Conservation (phyloP, 2,113 vertebrate species). For the Vireo altiloquus region DNA sequence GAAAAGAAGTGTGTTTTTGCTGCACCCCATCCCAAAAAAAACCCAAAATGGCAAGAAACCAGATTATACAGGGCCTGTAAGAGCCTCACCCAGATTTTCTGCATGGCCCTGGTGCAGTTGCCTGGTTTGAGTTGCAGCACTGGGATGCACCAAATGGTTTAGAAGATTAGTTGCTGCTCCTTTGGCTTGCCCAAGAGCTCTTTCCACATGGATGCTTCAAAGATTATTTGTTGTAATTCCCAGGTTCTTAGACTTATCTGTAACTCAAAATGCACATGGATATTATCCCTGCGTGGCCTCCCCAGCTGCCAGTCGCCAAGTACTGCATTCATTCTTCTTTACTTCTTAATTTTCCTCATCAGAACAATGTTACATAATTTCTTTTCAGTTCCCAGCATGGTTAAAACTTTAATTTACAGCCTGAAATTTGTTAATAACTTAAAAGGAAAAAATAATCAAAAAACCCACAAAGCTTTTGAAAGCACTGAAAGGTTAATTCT, state of each 20-base stretch:
- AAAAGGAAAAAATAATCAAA: background rate
- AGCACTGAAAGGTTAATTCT: background rate
- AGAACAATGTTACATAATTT: background rate
- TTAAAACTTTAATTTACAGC: background rate
- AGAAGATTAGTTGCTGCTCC: constrained; percentile 62
- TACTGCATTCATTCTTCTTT: background rate
- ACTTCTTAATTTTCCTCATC: background rate
- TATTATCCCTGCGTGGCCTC: background rate
- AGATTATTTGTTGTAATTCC: constrained; percentile 35
- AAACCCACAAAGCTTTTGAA: background rate
- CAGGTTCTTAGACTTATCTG: constrained; percentile 70
- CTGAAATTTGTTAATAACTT: background rate
- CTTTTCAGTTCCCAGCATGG: background rate
- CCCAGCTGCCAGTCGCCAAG: background rate
- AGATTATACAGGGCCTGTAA: background rate
- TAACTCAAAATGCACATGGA: constrained; percentile 30
- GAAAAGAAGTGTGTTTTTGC: background rate
- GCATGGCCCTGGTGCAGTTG: constrained; percentile 9
- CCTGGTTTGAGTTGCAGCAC: constrained; percentile 16
- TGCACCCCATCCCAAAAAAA: background rate
- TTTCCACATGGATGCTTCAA: constrained; percentile 64
- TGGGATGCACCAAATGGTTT: constrained; percentile 53
- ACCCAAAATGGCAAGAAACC: background rate
- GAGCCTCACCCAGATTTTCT: constrained; percentile 5
- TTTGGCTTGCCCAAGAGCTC: constrained; percentile 64